Base-by-base conservation (phyloP, 1,140 invertebrate genomes). In the Panagrolaimus sp. region DNA sequence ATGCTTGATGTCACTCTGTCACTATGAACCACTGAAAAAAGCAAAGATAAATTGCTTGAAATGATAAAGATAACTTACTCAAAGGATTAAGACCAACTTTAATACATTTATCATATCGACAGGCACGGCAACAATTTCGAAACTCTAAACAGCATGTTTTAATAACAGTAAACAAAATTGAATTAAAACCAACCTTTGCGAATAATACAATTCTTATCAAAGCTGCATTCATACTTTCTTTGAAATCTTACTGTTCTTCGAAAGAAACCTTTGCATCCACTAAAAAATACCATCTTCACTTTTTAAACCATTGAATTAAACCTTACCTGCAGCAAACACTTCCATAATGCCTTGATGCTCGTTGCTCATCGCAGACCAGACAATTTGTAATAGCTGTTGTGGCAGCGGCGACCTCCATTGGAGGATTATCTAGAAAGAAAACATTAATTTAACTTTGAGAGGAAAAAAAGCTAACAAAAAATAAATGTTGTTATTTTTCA, bases 261-360 rank as follows among this genome's bases (percentile, higher is more conserved):
- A 43, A 65, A 65, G 21, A 65, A 65, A n/a, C 63, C 63, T 65
- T 65, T 65, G 38, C 63, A 65, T 24, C 63, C 63, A 46, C 63
- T 65, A 32, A 17, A 65, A 65, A 10, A 7, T n/a, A 58, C 52
- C 21, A n/a, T 58, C 14, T 21, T n/a, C 2, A 48, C 2, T 4
- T 14, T n/a, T 2, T 14, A 24, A 24, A 12, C 10, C 28, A 14
- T 9, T 43, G 15, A 15, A 12, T 38, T 4, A 43, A 26, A 6
- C 15, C 63, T 1, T 24, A 65, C 63, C 44, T 65, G 63, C 63
- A 65, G 38, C 63, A 65, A 43, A 65, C 63, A 44, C 63, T 65
- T 43, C 63, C 63, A 43, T 65, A 65, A 45, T 65, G 63, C 24
- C 38, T 65, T 32, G 38, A 21, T 17, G 63, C 63, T 26, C 44